Evolutionary conservation across 2,113 vertebrate genomes (phyloP), one percentile per base, ranked within the genome.

Genomic region (Hippocampus comes): DNA sequence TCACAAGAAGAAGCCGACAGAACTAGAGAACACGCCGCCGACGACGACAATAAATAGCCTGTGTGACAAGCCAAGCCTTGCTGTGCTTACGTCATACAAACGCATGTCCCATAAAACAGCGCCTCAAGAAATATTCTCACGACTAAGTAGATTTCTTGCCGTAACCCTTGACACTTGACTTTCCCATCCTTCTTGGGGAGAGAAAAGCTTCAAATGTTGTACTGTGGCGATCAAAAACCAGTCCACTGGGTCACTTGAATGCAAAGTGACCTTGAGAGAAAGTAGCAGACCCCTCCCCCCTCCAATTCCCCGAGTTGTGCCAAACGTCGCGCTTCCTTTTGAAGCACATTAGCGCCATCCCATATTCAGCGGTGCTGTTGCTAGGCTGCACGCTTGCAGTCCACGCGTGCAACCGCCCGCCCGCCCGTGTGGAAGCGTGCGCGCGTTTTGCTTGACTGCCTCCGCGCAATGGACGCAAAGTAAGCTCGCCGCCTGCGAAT

Each of bases 401-500:
- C 23, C 6, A 61, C 12, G 23, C 10, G 67, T 38, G 67, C 15
- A 43, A 38, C 34, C 34, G 34, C 5, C 34, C 5, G 34, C 34
- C 48, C 46, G 51, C 49, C 71, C 56, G 27, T 10, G 71, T 15
- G n/a, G 8, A 42, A 17, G 67, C 38, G 67, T 23, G 65, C 25
- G 30, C 70, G 68, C 41, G 73, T 74, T 72, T 78, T 79, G 78
- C 75, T 63, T 67, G 73, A 75, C 79, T 80, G 79, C 79, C 30
- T 85, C 78, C 63, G 53, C 70, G 74, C 68, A 66, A 61, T 30
- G 74, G 76, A 75, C 79, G 68, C 70, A 81, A 74, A 78, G 77
- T 74, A 74, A 73, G 63, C 71, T 79, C 71, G 75, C 81, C 72
- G 82, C 78, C 78, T 83, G 74, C 80, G 81, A 89, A 88, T 91